Evolutionary conservation across 2,113 vertebrate genomes (phyloP).

Genomic region (Penelope pileata): DNA sequence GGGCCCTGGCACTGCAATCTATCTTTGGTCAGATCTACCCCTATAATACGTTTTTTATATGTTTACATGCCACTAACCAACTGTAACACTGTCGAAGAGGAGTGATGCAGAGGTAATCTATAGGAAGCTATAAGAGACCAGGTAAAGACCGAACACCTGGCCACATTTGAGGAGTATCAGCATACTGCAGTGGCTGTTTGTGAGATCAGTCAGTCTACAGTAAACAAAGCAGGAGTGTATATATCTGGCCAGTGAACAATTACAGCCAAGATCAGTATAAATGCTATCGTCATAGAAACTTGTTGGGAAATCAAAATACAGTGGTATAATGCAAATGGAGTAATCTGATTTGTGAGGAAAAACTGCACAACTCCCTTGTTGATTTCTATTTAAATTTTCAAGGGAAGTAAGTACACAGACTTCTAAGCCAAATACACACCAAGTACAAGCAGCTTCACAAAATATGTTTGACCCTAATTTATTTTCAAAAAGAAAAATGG

Average conservation of each 20-base stretch:
- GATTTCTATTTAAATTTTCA: background rate
- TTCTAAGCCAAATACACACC: background rate
- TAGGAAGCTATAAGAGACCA: background rate
- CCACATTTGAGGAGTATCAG: background rate
- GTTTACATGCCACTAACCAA: background rate
- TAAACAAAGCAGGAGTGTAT: background rate
- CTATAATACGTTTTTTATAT: background rate
- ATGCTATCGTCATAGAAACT: background rate
- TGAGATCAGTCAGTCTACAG: background rate
- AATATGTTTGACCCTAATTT: background rate
- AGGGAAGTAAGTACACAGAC: background rate
- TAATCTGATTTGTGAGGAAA: background rate
- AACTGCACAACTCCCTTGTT: background rate
- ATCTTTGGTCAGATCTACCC: background rate
- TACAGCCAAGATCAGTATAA: background rate
- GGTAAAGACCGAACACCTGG: background rate
- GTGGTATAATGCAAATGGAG: background rate
- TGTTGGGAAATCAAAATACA: slow-evolving; percentile 4
- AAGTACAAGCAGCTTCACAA: background rate
- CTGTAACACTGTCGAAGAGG: background rate
- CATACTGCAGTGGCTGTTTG: background rate
- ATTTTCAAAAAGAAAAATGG: background rate
- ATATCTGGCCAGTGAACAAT: background rate
- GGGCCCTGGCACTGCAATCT: background rate
- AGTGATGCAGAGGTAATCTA: background rate